Conservation (phyloP, 1,140 invertebrate species). For the Babylonia areolata region DNA sequence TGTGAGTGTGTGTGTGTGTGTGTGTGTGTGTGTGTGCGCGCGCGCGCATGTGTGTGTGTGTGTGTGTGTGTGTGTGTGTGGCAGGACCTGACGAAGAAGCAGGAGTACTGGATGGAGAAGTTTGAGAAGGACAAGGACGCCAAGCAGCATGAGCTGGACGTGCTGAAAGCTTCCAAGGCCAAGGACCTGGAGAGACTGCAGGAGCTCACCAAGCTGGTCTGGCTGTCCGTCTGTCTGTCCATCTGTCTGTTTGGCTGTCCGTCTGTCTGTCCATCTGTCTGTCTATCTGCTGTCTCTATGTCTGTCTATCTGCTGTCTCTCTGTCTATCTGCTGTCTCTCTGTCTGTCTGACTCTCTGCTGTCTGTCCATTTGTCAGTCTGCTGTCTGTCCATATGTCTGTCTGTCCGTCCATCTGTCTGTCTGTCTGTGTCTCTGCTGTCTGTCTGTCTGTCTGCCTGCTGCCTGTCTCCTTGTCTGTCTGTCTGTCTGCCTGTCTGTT, state of each 20-base stretch:
- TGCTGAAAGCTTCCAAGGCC: conserved; percentile 72
- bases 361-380: too few relatives aligned
- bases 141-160: conserved; percentile 74
- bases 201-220: conserved; percentile 73
- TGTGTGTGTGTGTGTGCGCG: conserved; percentile 9
- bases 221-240: not conserved
- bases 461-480: not conserved
- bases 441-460: not conserved
- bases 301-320: not conserved
- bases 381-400: not conserved
- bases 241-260: not conserved
- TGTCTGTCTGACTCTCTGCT: too few relatives aligned
- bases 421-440: not conserved
- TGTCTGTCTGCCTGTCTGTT: not conserved
- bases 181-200: conserved; percentile 74
- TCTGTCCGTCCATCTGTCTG: not conserved
- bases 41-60: not conserved
- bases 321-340: not conserved
- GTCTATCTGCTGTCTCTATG: not conserved
- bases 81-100: conserved; percentile 71
- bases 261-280: not conserved
- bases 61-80: conserved; percentile 28
- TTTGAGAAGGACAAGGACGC: conserved; percentile 74
- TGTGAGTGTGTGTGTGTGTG: not conserved
- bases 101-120: conserved; percentile 75